Base-by-base conservation (phyloP, 2,888 invertebrate species). In the Parnassius apollo region DNA sequence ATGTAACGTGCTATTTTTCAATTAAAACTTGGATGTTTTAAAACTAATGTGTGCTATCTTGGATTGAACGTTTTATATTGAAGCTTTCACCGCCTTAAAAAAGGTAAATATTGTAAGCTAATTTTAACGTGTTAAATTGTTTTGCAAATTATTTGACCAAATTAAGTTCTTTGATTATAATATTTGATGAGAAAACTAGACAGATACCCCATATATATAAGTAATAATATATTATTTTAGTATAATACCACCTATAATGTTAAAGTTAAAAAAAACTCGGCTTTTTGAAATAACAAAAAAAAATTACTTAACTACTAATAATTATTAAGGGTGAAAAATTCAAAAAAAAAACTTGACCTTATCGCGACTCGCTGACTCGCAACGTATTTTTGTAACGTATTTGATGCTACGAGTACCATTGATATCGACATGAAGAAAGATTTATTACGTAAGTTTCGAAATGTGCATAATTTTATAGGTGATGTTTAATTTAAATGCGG, bases 391-490 rank as follows among this genome's bases (percentile, higher is more conserved):
- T 49, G 50, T 57, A 57, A 46, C 61, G 61, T 42, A 45, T 46
- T 46, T 61, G 61, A 46, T 52, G 57, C 57, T 57, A 61, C 18
- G 18, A 18, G 18, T 18, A 18, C 52, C 35, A 35, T 35, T 35
- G 35, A 35, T 35, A 7, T 61, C 42, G 56, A 56, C 57, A 57
- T 52, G 46, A 57, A 57, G 56, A 56, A 57, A 45, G 35, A 13
- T 61, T 46, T 46, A 51, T 57, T 61, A 61, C 46, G 61, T 57
- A 57, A 61, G 61, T 61, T 50, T 57, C 52, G 61, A 57, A 61
- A 61, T 57, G 56, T 18, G 42, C 50, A 9, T 57, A 46, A 57
- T 42, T 61, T 52, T 45, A 25, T 56, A 50, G 13, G 44, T 45
- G 50, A 61, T 51, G 56, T 56, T 61, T 61, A 25, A 61, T 56